phyloP scores from a whole-genome alignment of 1,140 invertebrate genomes.

The Choristoneura fumiferana region DNA sequence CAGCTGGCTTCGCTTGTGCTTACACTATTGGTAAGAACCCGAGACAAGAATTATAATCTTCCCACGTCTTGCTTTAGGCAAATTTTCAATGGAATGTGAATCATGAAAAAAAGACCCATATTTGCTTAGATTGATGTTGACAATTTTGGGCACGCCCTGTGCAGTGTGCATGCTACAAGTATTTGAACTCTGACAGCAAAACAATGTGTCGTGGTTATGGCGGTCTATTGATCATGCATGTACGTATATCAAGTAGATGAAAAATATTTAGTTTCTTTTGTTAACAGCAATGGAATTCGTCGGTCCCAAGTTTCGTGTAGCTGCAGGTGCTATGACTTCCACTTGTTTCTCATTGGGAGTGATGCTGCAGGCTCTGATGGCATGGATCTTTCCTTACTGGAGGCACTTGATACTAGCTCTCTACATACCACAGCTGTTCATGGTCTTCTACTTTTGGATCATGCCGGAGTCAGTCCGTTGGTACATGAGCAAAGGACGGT shows the following conservation, averaged over 20 bases:
- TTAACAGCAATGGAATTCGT: constrained; percentile 84
- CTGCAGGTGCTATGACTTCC: constrained; percentile 82
- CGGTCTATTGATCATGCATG: no score
- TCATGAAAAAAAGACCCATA: no score
- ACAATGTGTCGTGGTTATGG: no score
- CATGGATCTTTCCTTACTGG: constrained; percentile 83
- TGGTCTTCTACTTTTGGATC: constrained; percentile 80
- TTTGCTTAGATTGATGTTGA: no score
- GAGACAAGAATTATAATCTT: background rate
- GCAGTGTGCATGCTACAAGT: no score
- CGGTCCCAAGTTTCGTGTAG: constrained; percentile 81
- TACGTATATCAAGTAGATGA: no score
- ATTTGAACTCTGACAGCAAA: no score
- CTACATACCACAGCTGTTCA: constrained; percentile 81
- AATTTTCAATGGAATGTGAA: no score
- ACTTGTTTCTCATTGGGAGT: constrained; percentile 84
- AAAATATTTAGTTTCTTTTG: constrained; percentile 9
- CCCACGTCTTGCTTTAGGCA: no score
- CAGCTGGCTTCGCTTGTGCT: constrained; percentile 37
- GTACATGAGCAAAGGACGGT: constrained; percentile 84
- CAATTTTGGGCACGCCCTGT: no score
- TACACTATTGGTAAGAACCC: constrained; percentile 49
- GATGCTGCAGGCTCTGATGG: constrained; percentile 80
- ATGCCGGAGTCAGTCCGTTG: constrained; percentile 84
- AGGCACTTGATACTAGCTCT: constrained; percentile 80